Conservation (phyloP, 2,888 invertebrate species). For the Pollenia griseotomentosa region DNA sequence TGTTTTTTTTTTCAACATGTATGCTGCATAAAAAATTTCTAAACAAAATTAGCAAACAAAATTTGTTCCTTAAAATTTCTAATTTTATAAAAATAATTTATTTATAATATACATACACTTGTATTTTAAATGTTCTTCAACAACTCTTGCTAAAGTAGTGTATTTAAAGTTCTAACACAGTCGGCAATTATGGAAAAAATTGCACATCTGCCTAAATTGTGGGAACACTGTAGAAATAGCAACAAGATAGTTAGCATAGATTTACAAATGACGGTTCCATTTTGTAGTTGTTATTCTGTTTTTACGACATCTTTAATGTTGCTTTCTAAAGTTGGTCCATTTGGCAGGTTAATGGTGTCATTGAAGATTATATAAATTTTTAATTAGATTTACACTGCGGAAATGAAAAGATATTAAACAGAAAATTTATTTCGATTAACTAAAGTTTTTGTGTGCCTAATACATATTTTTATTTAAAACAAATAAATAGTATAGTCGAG, state of each 20-base stretch:
- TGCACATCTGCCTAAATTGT: slow-evolving; percentile 21
- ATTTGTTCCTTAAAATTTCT: too few relatives aligned
- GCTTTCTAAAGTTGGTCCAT: slow-evolving; percentile 18
- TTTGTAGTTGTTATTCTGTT: slow-evolving; percentile 20
- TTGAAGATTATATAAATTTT: slow-evolving; percentile 31
- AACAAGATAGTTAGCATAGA: slow-evolving; percentile 50
- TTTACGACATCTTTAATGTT: slow-evolving; percentile 18
- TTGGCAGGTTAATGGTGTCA: slow-evolving; percentile 33
- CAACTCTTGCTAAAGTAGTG: background rate
- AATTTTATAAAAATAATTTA: too few relatives aligned
- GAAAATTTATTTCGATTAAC: background rate
- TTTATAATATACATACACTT: too few relatives aligned
- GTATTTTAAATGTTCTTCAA: background rate
- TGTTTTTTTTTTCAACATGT: slow-evolving; percentile 24
- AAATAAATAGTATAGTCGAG: too few relatives aligned
- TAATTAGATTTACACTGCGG: slow-evolving; percentile 62
- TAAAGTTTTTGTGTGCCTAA: too few relatives aligned
- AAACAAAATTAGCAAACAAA: background rate
- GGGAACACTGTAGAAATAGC: slow-evolving; percentile 54
- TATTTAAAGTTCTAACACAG: background rate
- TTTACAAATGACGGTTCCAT: slow-evolving; percentile 64
- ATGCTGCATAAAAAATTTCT: slow-evolving; percentile 17
- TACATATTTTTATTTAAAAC: too few relatives aligned
- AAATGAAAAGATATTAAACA: slow-evolving; percentile 57
- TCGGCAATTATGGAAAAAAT: background rate